Conservation (phyloP, 2,797 vertebrate genomes). For the Acropternis orthonyx region DNA sequence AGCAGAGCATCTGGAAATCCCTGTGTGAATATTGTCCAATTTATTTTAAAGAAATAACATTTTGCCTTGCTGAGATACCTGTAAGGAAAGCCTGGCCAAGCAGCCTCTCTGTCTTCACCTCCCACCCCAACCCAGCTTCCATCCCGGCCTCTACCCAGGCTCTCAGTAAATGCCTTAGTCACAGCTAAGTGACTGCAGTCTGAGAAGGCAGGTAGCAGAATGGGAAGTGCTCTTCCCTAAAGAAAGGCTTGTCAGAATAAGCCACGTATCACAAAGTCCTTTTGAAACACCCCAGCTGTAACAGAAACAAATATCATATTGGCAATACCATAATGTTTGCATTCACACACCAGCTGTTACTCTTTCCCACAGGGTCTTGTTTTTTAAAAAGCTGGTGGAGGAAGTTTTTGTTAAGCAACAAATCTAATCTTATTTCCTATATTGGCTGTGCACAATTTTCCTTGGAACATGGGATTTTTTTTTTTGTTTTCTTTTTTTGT, state of each 20-base stretch:
- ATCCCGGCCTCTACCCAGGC: neutral
- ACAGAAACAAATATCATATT: slow-evolving; percentile 54
- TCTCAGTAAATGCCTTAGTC: slow-evolving; percentile 34
- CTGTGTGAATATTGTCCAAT: neutral
- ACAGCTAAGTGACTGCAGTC: slow-evolving; percentile 34
- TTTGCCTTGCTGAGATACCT: neutral
- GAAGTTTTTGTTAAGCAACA: neutral
- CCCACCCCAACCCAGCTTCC: neutral
- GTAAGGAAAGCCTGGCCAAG: neutral
- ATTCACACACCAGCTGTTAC: slow-evolving; percentile 24
- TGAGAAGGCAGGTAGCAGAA: neutral
- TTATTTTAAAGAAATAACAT: neutral
- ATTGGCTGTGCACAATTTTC: neutral
- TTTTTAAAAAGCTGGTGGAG: neutral
- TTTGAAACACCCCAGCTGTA: slow-evolving; percentile 14
- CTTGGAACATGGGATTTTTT: neutral
- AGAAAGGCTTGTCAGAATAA: neutral
- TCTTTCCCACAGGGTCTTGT: slow-evolving; percentile 7
- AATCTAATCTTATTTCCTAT: neutral
- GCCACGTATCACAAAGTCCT: neutral
- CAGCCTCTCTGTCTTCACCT: neutral
- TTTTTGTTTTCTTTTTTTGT: neutral
- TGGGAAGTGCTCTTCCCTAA: neutral
- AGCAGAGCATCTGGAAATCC: neutral
- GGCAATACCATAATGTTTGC: slow-evolving; percentile 17